Conservation (phyloP, 2,113 vertebrate genomes). For the Pteronura brasiliensis region DNA sequence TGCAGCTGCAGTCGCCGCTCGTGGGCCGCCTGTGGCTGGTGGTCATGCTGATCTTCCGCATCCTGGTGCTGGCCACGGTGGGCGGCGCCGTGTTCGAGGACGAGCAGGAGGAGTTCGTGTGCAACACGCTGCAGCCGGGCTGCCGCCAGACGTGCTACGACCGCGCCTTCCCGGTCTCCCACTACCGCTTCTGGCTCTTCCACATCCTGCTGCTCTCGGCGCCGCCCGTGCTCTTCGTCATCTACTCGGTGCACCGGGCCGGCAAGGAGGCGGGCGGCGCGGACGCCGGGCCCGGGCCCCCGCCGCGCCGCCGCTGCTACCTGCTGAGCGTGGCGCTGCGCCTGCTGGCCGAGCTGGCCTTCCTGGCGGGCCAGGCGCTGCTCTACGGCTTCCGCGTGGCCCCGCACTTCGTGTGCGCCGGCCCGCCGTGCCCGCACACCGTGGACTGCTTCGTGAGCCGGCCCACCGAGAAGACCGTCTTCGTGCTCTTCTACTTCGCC, state of each 20-base stretch:
- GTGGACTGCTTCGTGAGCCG: conserved; percentile 96
- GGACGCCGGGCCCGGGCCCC: neutral
- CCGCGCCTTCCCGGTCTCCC: conserved; percentile 93
- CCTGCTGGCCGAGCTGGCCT: conserved; percentile 88
- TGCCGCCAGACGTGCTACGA: conserved; percentile 95
- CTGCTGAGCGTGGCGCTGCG: conserved; percentile 89
- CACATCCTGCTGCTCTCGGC: conserved; percentile 93
- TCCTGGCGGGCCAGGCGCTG: conserved; percentile 88
- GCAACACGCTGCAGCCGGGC: conserved; percentile 94
- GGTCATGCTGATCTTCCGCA: conserved; percentile 93
- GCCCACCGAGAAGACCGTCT: conserved; percentile 93
- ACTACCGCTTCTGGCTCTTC: conserved; percentile 97
- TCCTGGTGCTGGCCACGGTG: conserved; percentile 92
- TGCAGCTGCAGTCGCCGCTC: conserved; percentile 92
- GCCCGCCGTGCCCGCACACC: conserved; percentile 90
- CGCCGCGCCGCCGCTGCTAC: conserved; percentile 82
- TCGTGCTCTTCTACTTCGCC: conserved; percentile 93
- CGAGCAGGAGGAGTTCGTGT: conserved; percentile 92
- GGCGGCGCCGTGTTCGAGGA: conserved; percentile 93
- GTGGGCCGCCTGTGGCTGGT: conserved; percentile 94
- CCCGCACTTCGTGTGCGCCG: conserved; percentile 88
- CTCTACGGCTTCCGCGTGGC: conserved; percentile 92
- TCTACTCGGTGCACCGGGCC: conserved; percentile 89
- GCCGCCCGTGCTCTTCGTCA: conserved; percentile 90
- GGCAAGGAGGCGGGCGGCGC: conserved; percentile 78